Percentiles rank a stretch among this genome's conserved stretches.
phyloP scores from a whole-genome alignment of 2,797 vertebrate species.

The Podarcis lilfordi region DNA sequence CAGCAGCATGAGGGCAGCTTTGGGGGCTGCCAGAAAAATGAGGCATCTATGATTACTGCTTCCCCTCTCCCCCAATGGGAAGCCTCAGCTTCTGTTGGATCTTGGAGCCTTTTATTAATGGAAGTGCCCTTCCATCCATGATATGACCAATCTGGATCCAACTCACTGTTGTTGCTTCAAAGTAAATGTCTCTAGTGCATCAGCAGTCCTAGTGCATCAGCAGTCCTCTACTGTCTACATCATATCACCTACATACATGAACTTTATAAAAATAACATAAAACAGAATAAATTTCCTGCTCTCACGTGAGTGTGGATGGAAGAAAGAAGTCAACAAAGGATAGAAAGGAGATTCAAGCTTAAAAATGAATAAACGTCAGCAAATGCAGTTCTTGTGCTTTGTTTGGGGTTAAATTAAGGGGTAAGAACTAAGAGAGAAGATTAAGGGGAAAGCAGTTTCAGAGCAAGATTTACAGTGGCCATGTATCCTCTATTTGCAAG shows the following conservation, averaged over 20 bases:
- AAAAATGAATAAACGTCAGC: not conserved
- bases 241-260: not conserved
- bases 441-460: not conserved
- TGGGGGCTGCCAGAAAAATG: too few species aligned
- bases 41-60: too few species aligned
- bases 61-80: too few species aligned
- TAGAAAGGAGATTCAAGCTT: not conserved
- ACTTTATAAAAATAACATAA: not conserved
- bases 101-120: too few species aligned
- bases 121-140: not conserved
- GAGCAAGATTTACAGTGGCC: not conserved
- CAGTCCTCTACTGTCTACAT: not conserved
- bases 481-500: too few species aligned
- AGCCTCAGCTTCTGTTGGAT: too few species aligned
- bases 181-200: not conserved
- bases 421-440: not conserved
- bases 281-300: not conserved
- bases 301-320: not conserved
- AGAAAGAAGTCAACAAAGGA: not conserved
- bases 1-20: too few species aligned
- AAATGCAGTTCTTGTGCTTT: not conserved
- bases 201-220: not conserved
- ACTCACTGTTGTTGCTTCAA: not conserved
- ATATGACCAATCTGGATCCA: not conserved
- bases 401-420: not conserved